A percentile compares a stretch with the other conserved stretches of the same genome.
Evolutionary conservation across 1,140 invertebrate species (phyloP).

Genomic region (Brachionus paranguensis): DNA sequence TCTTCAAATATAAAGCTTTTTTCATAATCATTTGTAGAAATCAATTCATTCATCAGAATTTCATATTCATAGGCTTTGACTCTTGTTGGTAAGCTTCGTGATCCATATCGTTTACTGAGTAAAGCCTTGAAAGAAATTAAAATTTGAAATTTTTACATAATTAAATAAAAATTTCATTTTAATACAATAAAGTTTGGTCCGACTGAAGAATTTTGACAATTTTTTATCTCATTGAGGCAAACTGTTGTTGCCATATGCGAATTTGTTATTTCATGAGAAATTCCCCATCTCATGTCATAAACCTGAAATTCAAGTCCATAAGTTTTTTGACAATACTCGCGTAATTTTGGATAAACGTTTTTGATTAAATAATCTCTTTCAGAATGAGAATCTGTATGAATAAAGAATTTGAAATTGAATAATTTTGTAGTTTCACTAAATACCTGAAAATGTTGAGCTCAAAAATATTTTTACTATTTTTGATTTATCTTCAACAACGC

Average conservation of each 20-base stretch:
- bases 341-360: constrained; percentile 46
- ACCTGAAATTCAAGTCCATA: constrained; percentile 52
- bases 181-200: constrained; percentile 40
- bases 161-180: neutral
- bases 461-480: constrained; percentile 11
- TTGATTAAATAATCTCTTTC: constrained; percentile 45
- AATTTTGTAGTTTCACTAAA: neutral
- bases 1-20: neutral
- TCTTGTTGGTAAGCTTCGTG: constrained; percentile 59
- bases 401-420: neutral
- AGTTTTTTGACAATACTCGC: constrained; percentile 46
- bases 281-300: constrained; percentile 43
- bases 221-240: constrained; percentile 41
- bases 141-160: neutral
- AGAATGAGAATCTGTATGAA: neutral
- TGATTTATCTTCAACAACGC: neutral
- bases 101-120: constrained; percentile 49
- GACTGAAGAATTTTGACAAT: constrained; percentile 35
- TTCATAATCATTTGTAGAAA: neutral
- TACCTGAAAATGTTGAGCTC: constrained; percentile 40
- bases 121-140: neutral
- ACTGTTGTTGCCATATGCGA: constrained; percentile 15
- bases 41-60: neutral
- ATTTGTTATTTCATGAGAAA: constrained; percentile 41
- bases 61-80: neutral